Evolutionary conservation across 2,797 vertebrate genomes (phyloP).

Genomic region (Lindbergichthys nudifrons): DNA sequence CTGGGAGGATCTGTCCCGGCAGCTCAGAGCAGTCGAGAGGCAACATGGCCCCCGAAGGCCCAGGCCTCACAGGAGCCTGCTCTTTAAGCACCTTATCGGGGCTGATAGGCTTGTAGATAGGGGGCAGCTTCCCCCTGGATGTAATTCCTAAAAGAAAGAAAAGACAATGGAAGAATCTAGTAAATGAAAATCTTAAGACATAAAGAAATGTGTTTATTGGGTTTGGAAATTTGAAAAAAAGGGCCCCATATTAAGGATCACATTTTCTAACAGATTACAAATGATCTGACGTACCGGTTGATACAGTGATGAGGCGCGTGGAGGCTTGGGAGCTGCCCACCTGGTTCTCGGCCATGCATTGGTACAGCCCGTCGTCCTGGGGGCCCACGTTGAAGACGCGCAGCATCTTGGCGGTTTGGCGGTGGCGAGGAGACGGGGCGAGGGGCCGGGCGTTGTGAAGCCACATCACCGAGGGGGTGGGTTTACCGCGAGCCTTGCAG

Average conservation of each 20-base stretch:
- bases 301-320: conserved; percentile 87
- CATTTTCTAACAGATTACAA: background rate
- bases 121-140: conserved; percentile 75
- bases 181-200: background rate
- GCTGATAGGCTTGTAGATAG: conserved; percentile 77
- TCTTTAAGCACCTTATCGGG: conserved; percentile 86
- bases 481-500: conserved; percentile 92
- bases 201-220: no score
- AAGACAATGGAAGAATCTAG: background rate
- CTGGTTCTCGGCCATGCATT: conserved; percentile 96
- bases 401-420: conserved; percentile 82
- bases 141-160: conserved; percentile 53
- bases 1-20: conserved; percentile 82
- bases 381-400: conserved; percentile 89
- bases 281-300: conserved; percentile 80
- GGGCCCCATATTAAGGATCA: background rate
- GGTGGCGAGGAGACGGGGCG: conserved; percentile 85
- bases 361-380: conserved; percentile 94
- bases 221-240: background rate
- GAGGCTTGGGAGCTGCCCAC: conserved; percentile 94
- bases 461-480: conserved; percentile 91
- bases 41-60: conserved; percentile 61
- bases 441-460: conserved; percentile 91
- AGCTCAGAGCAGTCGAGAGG: conserved; percentile 85
- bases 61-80: conserved; percentile 77